These are phyloP conservation scores for Tupaia tana DNA, from an alignment of 2,113 vertebrate species.

Conservation along the genomic window DNA sequence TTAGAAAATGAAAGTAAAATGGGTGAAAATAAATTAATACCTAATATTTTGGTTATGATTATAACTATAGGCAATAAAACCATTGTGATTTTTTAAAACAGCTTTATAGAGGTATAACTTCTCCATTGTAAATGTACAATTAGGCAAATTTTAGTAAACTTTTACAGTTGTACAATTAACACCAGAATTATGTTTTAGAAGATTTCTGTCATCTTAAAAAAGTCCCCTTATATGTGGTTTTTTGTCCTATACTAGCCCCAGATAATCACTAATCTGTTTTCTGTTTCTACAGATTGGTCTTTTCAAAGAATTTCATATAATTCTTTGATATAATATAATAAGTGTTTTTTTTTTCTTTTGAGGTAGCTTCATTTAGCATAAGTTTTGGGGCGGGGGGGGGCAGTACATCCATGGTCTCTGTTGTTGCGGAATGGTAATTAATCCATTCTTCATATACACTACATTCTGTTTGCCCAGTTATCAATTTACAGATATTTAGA, in stretches of 20 bases:
- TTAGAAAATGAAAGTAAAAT: conserved; percentile 60
- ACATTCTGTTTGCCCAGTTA: background rate
- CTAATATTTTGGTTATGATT: conserved; percentile 53
- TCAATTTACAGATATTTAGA: background rate
- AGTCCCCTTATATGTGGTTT: background rate
- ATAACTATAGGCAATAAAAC: background rate
- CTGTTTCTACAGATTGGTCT: background rate
- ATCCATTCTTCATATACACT: background rate
- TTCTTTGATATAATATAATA: too few species aligned
- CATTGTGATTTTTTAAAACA: background rate
- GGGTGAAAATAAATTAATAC: conserved; percentile 44
- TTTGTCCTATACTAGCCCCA: fast-evolving
- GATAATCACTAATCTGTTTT: background rate
- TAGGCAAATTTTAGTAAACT: conserved; percentile 7
- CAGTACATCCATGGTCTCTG: background rate
- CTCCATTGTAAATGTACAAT: background rate
- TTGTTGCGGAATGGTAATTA: background rate
- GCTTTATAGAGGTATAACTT: background rate
- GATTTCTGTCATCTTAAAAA: background rate
- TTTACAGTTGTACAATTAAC: background rate
- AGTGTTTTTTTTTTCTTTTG: too few species aligned
- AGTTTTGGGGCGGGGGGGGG: background rate
- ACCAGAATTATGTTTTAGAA: background rate
- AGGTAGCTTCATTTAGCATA: background rate
- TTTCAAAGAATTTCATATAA: background rate